Conservation (phyloP, 2,113 vertebrate species). For the Tychaedon coryphoeus region DNA sequence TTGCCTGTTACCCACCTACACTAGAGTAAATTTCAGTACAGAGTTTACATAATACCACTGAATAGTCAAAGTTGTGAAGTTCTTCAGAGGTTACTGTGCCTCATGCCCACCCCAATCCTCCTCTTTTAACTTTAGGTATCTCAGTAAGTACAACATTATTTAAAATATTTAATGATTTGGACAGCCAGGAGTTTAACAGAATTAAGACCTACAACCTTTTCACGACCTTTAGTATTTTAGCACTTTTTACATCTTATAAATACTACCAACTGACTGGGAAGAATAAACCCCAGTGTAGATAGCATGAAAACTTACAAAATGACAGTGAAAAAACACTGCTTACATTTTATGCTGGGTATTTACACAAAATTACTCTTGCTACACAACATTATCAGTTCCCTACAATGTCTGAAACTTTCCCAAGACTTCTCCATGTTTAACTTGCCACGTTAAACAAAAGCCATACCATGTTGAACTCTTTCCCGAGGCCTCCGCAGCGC, state of each 20-base stretch:
- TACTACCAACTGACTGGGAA: background rate
- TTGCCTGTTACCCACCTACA: background rate
- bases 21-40: background rate
- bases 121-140: background rate
- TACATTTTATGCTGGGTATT: background rate
- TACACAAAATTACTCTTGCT: background rate
- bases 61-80: background rate
- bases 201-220: background rate
- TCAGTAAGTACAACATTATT: background rate
- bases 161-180: background rate
- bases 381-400: background rate
- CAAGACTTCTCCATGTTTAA: background rate
- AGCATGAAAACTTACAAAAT: background rate
- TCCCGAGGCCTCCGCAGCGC: slow-evolving; percentile 56
- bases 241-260: background rate
- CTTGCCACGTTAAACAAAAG: background rate
- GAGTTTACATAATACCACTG: background rate
- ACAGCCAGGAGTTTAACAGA: background rate
- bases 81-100: background rate
- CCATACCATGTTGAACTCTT: slow-evolving; percentile 69
- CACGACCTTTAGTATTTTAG: background rate
- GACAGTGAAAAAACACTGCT: background rate
- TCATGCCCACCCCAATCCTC: accelerated
- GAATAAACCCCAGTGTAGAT: background rate
- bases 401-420: background rate